Conservation (phyloP, 1,140 invertebrate species). For the Phortica variegata region DNA sequence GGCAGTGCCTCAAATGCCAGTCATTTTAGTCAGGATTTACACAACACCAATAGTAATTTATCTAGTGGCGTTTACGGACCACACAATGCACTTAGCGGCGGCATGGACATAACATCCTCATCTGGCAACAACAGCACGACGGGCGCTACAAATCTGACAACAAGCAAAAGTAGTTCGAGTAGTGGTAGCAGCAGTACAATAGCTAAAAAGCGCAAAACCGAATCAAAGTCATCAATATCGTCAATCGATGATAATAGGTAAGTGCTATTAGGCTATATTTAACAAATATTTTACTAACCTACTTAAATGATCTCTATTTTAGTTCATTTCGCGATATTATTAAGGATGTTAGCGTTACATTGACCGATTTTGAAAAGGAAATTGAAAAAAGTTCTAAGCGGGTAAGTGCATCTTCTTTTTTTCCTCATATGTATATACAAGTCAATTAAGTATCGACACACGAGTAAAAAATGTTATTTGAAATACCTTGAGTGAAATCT, state of each 20-base stretch:
- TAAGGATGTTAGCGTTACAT: conserved; percentile 49
- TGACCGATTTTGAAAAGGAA: conserved; percentile 54
- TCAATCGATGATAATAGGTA: conserved; percentile 46
- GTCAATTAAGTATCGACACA: too few species aligned
- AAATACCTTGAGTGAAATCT: too few species aligned
- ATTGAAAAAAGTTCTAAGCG: conserved; percentile 52
- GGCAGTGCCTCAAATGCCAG: too few species aligned
- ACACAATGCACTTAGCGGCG: too few species aligned
- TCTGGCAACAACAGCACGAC: conserved; percentile 21
- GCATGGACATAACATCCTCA: too few species aligned
- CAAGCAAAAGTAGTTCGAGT: conserved; percentile 10
- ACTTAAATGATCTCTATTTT: neutral
- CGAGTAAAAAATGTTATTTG: too few species aligned
- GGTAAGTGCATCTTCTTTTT: too few species aligned
- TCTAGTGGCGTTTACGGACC: too few species aligned
- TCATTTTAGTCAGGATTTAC: too few species aligned
- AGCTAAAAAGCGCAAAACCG: conserved; percentile 46
- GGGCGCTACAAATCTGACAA: conserved; percentile 5
- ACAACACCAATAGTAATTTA: too few species aligned
- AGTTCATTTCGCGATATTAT: conserved; percentile 48
- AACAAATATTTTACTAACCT: neutral
- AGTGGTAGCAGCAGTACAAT: conserved; percentile 15
- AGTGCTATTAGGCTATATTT: neutral
- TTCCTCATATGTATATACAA: too few species aligned
- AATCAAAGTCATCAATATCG: conserved; percentile 27